These are phyloP conservation scores for Noctua fimbriata DNA, from an alignment of 2,888 invertebrate species.

Conservation along the genomic window DNA sequence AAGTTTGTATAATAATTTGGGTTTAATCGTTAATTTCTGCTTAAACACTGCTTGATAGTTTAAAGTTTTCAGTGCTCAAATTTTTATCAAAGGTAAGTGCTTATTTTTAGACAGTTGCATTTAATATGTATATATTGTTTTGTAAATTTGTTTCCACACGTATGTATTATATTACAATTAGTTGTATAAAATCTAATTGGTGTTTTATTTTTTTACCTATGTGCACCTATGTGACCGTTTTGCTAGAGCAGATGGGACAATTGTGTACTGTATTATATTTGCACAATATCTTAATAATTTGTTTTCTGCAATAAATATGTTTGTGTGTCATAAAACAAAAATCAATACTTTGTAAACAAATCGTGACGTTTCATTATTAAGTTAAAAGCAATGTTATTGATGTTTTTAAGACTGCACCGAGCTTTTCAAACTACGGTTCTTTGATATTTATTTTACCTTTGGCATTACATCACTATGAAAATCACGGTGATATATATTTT, in stretches of 20 bases:
- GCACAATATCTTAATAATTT: neutral
- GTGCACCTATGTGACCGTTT: neutral
- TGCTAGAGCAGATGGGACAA: neutral
- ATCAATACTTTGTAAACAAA: neutral
- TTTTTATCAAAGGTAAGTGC: conserved; percentile 61
- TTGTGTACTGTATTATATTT: neutral
- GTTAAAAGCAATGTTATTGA: neutral
- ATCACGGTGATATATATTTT: too few relatives aligned
- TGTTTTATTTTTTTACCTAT: conserved; percentile 68
- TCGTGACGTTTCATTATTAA: neutral
- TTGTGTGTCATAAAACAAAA: neutral
- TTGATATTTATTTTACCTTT: neutral
- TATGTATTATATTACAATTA: conserved; percentile 62
- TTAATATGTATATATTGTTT: conserved; percentile 59
- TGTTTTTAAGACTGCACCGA: neutral
- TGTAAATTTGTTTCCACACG: conserved; percentile 52
- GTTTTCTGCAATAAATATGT: neutral
- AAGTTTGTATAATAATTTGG: conserved; percentile 43
- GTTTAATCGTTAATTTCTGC: conserved; percentile 22
- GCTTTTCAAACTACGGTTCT: neutral
- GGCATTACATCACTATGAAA: neutral
- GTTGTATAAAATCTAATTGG: conserved; percentile 62
- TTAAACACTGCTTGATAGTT: conserved; percentile 33
- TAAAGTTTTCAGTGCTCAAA: conserved; percentile 28
- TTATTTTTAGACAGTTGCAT: conserved; percentile 44